Conservation (phyloP, 2,888 invertebrate genomes). For the Platycheirus albimanus region DNA sequence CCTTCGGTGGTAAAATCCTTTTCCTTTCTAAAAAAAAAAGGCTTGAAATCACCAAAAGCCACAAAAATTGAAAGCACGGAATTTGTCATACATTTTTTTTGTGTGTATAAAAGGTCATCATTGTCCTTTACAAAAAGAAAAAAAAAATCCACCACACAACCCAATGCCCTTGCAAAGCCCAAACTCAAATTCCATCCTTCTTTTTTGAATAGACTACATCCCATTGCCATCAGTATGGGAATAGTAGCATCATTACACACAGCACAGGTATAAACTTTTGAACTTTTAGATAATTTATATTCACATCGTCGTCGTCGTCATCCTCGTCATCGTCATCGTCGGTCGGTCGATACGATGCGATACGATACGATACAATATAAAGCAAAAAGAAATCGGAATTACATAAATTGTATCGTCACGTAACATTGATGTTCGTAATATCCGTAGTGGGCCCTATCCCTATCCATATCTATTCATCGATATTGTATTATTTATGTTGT, state of each 20-base stretch:
- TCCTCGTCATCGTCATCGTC: no score
- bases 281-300: constrained; percentile 41
- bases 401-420: constrained; percentile 33
- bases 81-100: constrained; percentile 19
- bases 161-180: constrained; percentile 12
- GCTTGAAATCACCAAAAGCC: constrained; percentile 30
- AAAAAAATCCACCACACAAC: not conserved
- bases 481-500: no score
- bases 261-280: constrained; percentile 17
- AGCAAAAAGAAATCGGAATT: constrained; percentile 13
- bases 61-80: constrained; percentile 29
- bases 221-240: not conserved
- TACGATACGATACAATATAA: not conserved
- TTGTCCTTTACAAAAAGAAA: not conserved
- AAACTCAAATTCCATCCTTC: constrained; percentile 17
- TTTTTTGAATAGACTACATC: constrained; percentile 7
- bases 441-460: constrained; percentile 31
- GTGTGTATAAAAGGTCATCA: constrained; percentile 21
- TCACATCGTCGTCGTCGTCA: constrained; percentile 33
- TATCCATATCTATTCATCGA: constrained; percentile 19
- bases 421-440: constrained; percentile 32
- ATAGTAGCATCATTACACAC: constrained; percentile 32
- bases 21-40: not conserved
- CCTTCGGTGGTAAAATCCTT: not conserved
- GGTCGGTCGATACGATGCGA: no score